Conservation (phyloP, 2,113 vertebrate genomes). For the Opisthocomus hoazin region DNA sequence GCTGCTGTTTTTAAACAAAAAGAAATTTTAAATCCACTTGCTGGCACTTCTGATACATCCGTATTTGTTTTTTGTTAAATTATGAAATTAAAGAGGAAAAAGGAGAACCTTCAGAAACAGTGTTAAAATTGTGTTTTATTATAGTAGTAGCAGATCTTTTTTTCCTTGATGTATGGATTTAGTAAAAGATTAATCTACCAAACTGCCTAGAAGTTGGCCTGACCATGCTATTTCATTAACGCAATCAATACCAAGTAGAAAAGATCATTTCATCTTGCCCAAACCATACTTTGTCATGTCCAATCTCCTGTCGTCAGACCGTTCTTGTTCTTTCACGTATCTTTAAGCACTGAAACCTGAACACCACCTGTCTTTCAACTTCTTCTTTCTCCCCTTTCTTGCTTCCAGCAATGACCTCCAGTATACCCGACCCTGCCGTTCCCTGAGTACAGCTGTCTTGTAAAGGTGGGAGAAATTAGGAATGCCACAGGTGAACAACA, state of each 20-base stretch:
- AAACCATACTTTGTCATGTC: conserved; percentile 16
- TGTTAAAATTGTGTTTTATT: conserved; percentile 47
- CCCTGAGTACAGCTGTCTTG: conserved; percentile 76
- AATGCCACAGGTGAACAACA: conserved; percentile 41
- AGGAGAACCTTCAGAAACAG: conserved; percentile 63
- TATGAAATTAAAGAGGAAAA: conserved; percentile 63
- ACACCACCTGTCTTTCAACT: conserved; percentile 45
- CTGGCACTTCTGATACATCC: conserved; percentile 70
- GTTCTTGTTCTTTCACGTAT: neutral
- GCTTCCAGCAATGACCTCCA: conserved; percentile 47
- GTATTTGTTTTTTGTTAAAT: conserved; percentile 41
- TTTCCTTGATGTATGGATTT: conserved; percentile 53
- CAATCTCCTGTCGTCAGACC: conserved; percentile 1
- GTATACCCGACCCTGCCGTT: conserved; percentile 47
- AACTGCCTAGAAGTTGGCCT: conserved; percentile 53
- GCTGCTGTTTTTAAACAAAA: conserved; percentile 61
- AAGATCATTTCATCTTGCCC: conserved; percentile 40
- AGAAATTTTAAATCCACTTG: conserved; percentile 57
- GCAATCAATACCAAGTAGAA: conserved; percentile 48
- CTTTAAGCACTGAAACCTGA: conserved; percentile 45
- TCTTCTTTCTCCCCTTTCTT: conserved; percentile 17
- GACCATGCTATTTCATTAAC: conserved; percentile 16
- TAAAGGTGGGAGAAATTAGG: conserved; percentile 29
- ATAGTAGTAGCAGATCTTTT: conserved; percentile 16
- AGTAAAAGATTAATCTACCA: conserved; percentile 45